Evolutionary conservation across 2,113 vertebrate genomes (phyloP).

Genomic region (Alethe castanea): DNA sequence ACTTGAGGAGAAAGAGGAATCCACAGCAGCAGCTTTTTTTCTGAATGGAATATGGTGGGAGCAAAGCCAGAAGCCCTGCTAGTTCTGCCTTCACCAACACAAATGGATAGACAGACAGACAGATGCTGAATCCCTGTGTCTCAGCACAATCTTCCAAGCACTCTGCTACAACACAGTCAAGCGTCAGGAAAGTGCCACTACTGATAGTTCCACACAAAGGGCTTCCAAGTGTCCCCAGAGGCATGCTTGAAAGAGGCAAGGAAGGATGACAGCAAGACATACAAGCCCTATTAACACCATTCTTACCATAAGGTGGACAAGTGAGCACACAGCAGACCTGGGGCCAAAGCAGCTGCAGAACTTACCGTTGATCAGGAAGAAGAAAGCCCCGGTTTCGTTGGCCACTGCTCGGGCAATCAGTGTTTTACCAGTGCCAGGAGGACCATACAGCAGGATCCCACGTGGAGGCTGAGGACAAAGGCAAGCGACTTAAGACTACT

Average conservation of each 20-base stretch:
- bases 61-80: background rate
- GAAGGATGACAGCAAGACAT: background rate
- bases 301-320: background rate
- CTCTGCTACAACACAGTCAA: background rate
- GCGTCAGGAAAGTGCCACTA: background rate
- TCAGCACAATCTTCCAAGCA: background rate
- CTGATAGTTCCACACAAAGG: background rate
- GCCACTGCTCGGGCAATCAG: slow-evolving; percentile 96
- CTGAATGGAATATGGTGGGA: background rate
- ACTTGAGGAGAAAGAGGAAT: background rate
- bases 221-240: background rate
- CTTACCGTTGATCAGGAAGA: slow-evolving; percentile 96
- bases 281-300: background rate
- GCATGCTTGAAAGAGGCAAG: background rate
- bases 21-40: background rate
- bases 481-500: background rate
- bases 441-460: slow-evolving; percentile 95
- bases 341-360: background rate
- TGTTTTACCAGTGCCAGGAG: slow-evolving; percentile 97
- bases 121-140: background rate
- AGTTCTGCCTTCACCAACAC: background rate
- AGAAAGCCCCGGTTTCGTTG: slow-evolving; percentile 97
- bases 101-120: background rate
- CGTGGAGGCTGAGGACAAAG: slow-evolving; percentile 84
- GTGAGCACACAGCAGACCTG: background rate